These are phyloP conservation scores for Streptopelia turtur DNA, from an alignment of 2,797 vertebrate species.

Conservation along the genomic window DNA sequence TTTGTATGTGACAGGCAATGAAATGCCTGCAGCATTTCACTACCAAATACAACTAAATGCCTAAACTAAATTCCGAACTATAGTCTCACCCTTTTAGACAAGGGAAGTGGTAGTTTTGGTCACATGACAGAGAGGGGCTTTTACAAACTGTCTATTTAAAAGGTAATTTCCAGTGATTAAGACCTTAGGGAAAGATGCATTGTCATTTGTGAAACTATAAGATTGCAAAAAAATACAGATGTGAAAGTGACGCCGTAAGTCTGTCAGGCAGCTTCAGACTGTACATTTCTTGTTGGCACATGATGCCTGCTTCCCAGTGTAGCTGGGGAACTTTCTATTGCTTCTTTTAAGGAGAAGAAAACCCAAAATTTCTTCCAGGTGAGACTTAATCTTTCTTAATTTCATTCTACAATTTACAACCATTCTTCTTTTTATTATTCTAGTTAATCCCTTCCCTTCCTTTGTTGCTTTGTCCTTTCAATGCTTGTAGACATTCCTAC, in stretches of 20 bases:
- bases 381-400: background rate
- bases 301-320: background rate
- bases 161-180: background rate
- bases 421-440: background rate
- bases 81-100: background rate
- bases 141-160: background rate
- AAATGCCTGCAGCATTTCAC: background rate
- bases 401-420: background rate
- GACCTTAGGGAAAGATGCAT: background rate
- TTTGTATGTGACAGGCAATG: background rate
- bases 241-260: background rate
- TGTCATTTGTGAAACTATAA: background rate
- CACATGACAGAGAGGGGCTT: background rate
- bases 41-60: background rate
- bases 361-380: background rate
- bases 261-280: background rate
- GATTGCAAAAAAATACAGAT: background rate
- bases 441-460: background rate
- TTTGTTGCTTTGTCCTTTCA: background rate
- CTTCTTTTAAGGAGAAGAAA: background rate
- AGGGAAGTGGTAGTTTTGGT: background rate
- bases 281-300: background rate
- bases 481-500: background rate
- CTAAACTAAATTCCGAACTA: background rate
- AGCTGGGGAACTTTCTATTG: background rate